phyloP scores from a whole-genome alignment of 1,140 invertebrate species.

The Myzus persicae region DNA sequence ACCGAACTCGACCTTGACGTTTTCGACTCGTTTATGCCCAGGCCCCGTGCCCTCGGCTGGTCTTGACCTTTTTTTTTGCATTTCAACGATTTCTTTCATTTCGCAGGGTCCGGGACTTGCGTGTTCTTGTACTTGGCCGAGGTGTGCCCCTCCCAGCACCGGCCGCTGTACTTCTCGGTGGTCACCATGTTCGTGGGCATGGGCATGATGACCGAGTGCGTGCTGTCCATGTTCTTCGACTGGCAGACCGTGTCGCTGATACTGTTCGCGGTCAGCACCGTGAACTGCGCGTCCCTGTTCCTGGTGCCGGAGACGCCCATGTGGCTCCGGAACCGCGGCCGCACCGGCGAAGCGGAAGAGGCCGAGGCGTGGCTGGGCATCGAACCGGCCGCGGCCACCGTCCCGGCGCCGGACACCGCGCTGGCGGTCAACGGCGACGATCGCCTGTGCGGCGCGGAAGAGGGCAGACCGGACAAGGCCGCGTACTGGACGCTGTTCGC shows the following conservation, averaged over 20 bases:
- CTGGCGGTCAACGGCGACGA: constrained; percentile 68
- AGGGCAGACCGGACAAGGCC: constrained; percentile 60
- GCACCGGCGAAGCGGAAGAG: constrained; percentile 67
- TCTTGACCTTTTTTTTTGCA: too few relatives aligned
- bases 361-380: not conserved
- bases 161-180: constrained; percentile 62
- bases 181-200: constrained; percentile 67
- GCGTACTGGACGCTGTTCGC: constrained; percentile 67
- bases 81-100: not conserved
- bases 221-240: constrained; percentile 64
- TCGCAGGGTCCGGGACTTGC: constrained; percentile 62
- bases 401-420: constrained; percentile 62
- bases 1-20: too few relatives aligned
- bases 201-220: constrained; percentile 67
- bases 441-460: constrained; percentile 65
- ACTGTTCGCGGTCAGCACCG: constrained; percentile 58
- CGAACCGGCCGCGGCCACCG: not conserved
- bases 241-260: constrained; percentile 63
- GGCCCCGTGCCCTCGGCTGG: too few relatives aligned
- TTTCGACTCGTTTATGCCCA: too few relatives aligned
- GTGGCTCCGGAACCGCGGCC: constrained; percentile 69
- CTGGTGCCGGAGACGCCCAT: constrained; percentile 75
- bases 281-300: constrained; percentile 67
- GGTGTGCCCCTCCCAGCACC: constrained; percentile 62
- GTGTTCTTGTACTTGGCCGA: constrained; percentile 63